Evolutionary conservation across 2,888 invertebrate genomes (phyloP), one percentile per base, ranked within the genome.

Genomic region (Hyposoter dolosus): DNA sequence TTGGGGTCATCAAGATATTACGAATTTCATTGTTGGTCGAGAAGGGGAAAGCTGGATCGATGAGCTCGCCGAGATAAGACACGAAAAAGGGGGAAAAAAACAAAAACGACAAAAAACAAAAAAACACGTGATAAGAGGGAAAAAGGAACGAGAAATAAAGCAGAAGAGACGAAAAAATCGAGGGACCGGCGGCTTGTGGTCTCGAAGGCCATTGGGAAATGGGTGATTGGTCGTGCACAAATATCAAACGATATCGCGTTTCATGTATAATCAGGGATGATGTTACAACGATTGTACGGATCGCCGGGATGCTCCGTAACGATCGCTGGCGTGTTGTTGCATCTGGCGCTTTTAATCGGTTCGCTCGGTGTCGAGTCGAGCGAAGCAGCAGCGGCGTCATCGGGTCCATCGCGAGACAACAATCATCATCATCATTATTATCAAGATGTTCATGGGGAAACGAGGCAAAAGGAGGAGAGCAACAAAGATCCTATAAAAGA

Each of bases 391-490:
- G 35, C 35, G 4, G 43, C 76, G 75, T 84, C 90, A 47, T 47
- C 87, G 79, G 68, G 43, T 50, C 66, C 72, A 47, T 74, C 60
- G 82, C 66, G 40, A 74, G 85, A 40, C 60, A 80, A 74, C 82
- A 76, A 94, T 92, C 93, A 91, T 92, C 91, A 93, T 93, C 87
- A 28, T 28, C 3, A 66, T 12, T 28, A 43, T 69, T 66, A 68
- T 80, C 71, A 94, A 92, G 93, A 92, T 92, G 91, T 92, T 93
- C 87, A 47, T 0, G 32, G 28, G 23, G 63, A 40, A 40, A 15
- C 4, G 28, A 28, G 53, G 43, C 40, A 53, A 90, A 91, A 90
- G 90, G 82, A 89, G 94, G 91, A 35, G 45, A 69, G 4, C 32
- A 43, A 78, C 28, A 56, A 82, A 88, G 84, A 32, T 3, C 43